Evolutionary conservation across 2,797 vertebrate genomes (phyloP), one percentile per base, ranked within the genome.

Genomic region (Periparus ater): DNA sequence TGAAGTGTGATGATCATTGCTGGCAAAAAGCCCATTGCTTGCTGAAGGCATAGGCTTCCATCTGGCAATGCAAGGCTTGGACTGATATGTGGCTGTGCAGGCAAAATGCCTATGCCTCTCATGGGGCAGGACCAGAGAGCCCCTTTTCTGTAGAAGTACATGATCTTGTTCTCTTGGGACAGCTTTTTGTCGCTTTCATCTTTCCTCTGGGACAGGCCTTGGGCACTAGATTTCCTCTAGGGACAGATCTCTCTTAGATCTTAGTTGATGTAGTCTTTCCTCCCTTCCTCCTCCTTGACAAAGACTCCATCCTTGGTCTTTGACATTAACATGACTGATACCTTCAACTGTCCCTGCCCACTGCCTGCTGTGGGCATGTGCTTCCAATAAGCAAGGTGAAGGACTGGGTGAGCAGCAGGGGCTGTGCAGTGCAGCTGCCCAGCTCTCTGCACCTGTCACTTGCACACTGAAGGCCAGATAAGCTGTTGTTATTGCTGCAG

Each of bases 1-100:
- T 36, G 21, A 32, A 50, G 36, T 0, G 1, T 4, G 14, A 11
- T 30, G 17, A 21, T 11, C 1, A 0, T 30, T 84, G 53, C 27
- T 26, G 4, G 22, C 32, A 32, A 22, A 58, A 27, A 50, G 11
- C 17, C 11, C 6, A 4, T 26, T 50, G 21, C 36, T 44, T 58
- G 26, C 17, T 44, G 32, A 26, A 21, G 14, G 11, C 36, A 18
- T 30, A 50, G 36, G 30, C 25, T 63, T 73, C 80, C 17, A 14
- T 57, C 21, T 57, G 34, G 15, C 34, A 84, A 48, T 51, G 30
- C 51, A 63, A 47, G 16, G 14, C 18, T 27, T 45, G 47, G 27
- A 71, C 22, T 54, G 23, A 13, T 30, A 29, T 5, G 30, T 38
- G 23, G 20, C 20, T 55, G 3, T 65, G 25, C 19, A 42, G 30